A percentile compares a stretch with the other conserved stretches of the same genome.
Conservation (phyloP, 1,140 invertebrate genomes). For the Aplysia californica region DNA sequence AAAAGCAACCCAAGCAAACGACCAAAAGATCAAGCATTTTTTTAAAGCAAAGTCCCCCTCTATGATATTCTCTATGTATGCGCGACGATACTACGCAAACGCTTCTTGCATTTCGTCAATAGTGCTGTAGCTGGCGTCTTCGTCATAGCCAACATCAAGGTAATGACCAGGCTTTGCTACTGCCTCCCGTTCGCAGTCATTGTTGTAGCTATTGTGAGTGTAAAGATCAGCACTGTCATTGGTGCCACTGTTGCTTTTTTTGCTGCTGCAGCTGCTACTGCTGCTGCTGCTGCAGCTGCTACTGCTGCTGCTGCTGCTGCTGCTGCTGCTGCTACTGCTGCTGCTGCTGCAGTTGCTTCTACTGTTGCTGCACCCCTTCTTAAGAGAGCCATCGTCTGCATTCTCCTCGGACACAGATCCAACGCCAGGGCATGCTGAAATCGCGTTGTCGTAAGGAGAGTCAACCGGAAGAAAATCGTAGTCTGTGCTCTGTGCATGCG, state of each 20-base stretch:
- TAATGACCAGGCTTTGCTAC: too few relatives aligned
- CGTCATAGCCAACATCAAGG: too few relatives aligned
- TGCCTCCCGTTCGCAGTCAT: too few relatives aligned
- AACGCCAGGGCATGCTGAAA: too few relatives aligned
- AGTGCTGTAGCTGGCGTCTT: background rate
- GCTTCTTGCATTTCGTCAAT: background rate
- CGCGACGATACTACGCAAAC: background rate
- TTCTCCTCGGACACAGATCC: too few relatives aligned
- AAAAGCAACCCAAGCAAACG: background rate
- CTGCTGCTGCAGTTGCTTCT: background rate
- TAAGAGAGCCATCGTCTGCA: too few relatives aligned
- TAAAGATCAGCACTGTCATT: background rate
- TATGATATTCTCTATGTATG: background rate
- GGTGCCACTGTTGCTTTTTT: background rate
- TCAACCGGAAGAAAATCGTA: too few relatives aligned
- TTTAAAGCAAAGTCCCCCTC: background rate
- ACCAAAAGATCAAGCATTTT: background rate
- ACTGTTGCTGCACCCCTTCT: too few relatives aligned
- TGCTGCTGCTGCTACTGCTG: background rate
- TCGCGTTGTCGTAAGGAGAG: too few relatives aligned
- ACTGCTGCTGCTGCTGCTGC: background rate
- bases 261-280: background rate
- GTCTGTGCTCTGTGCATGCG: too few relatives aligned
- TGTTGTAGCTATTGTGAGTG: too few relatives aligned
- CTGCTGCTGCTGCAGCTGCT: background rate